Evolutionary conservation across 2,888 invertebrate species (phyloP).

Genomic region (Euplexia lucipara): DNA sequence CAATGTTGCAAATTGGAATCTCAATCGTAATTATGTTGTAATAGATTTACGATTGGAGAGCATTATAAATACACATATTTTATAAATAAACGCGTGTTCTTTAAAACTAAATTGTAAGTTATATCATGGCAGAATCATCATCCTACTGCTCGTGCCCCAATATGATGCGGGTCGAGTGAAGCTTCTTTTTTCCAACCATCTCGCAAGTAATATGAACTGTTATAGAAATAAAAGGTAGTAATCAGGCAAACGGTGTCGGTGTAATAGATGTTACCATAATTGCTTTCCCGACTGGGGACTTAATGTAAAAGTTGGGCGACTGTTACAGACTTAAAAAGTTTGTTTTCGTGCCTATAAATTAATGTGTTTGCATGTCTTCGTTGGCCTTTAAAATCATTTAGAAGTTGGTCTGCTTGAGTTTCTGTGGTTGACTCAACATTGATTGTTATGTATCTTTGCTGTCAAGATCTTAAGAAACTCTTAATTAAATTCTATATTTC

Average conservation of each 20-base stretch:
- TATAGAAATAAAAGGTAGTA: slow-evolving; percentile 66
- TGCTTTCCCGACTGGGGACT: slow-evolving; percentile 78
- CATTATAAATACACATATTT: slow-evolving; percentile 51
- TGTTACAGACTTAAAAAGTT: slow-evolving; percentile 84
- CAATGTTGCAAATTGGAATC: slow-evolving; percentile 87
- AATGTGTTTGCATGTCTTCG: slow-evolving; percentile 86
- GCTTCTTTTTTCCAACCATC: slow-evolving; percentile 47
- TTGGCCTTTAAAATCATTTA: slow-evolving; percentile 74
- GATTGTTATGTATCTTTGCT: slow-evolving; percentile 49
- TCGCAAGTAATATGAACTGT: slow-evolving; percentile 62
- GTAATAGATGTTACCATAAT: slow-evolving; percentile 84
- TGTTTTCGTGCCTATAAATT: slow-evolving; percentile 87
- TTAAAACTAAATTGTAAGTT: slow-evolving; percentile 64
- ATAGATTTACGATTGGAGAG: slow-evolving; percentile 60
- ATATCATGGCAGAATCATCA: too few species aligned
- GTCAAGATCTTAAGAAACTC: slow-evolving; percentile 24
- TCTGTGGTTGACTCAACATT: slow-evolving; percentile 53
- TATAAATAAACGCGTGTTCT: slow-evolving; percentile 34
- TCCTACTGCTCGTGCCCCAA: too few species aligned
- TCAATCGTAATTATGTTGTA: slow-evolving; percentile 74
- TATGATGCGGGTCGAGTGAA: too few species aligned
- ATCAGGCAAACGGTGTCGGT: slow-evolving; percentile 70
- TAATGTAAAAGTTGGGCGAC: slow-evolving; percentile 88
- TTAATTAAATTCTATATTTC: slow-evolving; percentile 28
- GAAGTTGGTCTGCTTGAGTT: slow-evolving; percentile 58